These are phyloP conservation scores for Drosophila simulans DNA, from an alignment of 1,140 invertebrate genomes.

Conservation along the genomic window DNA sequence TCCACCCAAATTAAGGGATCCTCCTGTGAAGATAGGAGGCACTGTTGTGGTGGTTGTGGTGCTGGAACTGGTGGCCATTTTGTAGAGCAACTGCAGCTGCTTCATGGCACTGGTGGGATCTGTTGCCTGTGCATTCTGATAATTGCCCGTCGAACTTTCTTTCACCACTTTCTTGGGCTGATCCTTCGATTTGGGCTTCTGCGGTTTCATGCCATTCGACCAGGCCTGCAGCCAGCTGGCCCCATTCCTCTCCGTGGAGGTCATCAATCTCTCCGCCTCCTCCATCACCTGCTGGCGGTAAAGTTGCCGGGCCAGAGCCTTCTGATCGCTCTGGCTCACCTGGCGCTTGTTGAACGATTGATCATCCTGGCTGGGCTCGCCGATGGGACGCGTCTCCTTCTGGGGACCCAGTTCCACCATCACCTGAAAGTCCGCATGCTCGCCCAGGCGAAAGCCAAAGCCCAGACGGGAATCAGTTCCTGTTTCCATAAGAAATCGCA, in stretches of 20 bases:
- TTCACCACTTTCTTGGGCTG: slow-evolving; percentile 1
- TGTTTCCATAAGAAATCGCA: slow-evolving; percentile 67
- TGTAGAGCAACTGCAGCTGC: slow-evolving; percentile 78
- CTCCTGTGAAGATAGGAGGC: slow-evolving; percentile 12
- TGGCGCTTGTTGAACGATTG: slow-evolving; percentile 80
- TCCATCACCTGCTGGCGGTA: slow-evolving; percentile 52
- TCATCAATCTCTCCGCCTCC: slow-evolving; percentile 39
- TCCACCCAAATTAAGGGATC: slow-evolving; percentile 26
- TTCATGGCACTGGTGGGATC: slow-evolving; percentile 54
- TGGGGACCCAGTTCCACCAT: slow-evolving; percentile 92
- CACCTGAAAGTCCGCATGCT: slow-evolving; percentile 92
- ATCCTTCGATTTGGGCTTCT: slow-evolving; percentile 33
- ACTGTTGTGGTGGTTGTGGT: slow-evolving; percentile 14
- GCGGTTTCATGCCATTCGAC: slow-evolving; percentile 76
- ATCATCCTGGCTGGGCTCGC: slow-evolving; percentile 65
- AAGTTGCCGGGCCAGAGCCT: slow-evolving; percentile 37
- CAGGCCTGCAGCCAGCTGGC: slow-evolving; percentile 74
- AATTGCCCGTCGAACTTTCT: slow-evolving; percentile 12
- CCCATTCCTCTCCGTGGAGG: slow-evolving; percentile 65
- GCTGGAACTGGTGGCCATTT: slow-evolving; percentile 61
- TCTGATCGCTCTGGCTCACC: slow-evolving; percentile 59
- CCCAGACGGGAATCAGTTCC: slow-evolving; percentile 92
- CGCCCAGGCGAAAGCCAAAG: slow-evolving; percentile 91
- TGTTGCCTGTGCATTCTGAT: slow-evolving; percentile 26
- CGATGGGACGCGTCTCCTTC: slow-evolving; percentile 88